Base-by-base conservation (phyloP, 2,113 vertebrate species). In the Pica pica region DNA sequence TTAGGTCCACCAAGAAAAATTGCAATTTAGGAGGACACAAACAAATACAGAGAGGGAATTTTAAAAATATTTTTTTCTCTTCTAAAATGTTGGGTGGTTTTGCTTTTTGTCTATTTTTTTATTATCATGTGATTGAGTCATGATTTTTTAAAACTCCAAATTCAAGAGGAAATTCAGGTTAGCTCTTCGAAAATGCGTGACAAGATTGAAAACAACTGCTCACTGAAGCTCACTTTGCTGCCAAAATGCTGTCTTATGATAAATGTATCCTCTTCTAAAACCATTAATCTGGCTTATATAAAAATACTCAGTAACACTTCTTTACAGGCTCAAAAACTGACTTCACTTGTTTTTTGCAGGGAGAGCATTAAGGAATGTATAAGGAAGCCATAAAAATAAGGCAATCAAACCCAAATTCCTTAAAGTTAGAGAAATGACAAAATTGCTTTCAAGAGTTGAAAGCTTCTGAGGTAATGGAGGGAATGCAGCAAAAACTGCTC, bases 161-260 rank as follows among this genome's bases (percentile, higher is more conserved):
- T 94, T 90, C 80, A 86, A 87, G 90, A 83, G 56, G 89, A 93
- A 83, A 91, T 91, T 91, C 90, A 95, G 86, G 89, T 94, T 96
- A 86, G 37, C 50, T 93, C 52, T 90, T 89, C 0, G 1, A 94
- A 83, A 75, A 92, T 1, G 22, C 4, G 0, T 93, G 93, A 95
- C 86, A 94, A 93, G 94, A 96, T 90, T 59, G 93, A 97, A 97
- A 96, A 96, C 89, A 96, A 90, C 86, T 87, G 78, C 83, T 94
- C 76, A 39, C 86, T 83, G 89, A 91, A 94, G 83, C 92, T 93
- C 80, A 82, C 57, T 91, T 85, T 73, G 59, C 95, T 97, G 93
- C 95, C 95, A 96, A 95, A 94, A 95, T 0, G 3, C 76, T 94
- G 88, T 91, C 85, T 82, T 95, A 87, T 97, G 96, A 97, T 71